A percentile compares a stretch with the other conserved stretches of the same genome.
These are phyloP conservation scores for Rhinopomastus cyanomelas DNA, from an alignment of 2,113 vertebrate genomes.

Conservation along the genomic window DNA sequence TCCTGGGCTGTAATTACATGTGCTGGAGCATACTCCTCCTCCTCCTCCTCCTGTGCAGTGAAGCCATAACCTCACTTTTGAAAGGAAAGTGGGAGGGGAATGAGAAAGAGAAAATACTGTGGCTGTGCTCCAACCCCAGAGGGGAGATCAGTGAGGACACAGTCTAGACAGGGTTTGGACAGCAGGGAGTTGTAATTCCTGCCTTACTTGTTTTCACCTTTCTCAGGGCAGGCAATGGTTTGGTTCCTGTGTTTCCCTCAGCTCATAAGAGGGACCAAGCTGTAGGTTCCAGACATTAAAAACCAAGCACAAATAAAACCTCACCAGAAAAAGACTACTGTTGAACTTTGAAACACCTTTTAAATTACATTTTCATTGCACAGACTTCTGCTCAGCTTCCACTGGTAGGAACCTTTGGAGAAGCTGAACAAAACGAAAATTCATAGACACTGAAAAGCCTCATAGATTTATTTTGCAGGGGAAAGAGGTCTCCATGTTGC, in stretches of 20 bases:
- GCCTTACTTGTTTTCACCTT: conserved; percentile 35
- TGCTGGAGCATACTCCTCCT: background rate
- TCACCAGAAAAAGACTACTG: background rate
- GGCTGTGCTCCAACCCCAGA: conserved; percentile 40
- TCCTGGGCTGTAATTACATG: background rate
- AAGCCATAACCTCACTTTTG: conserved; percentile 30
- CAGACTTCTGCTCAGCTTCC: background rate
- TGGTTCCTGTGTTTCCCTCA: background rate
- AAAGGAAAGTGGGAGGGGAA: conserved; percentile 17
- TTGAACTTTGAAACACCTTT: conserved; percentile 4
- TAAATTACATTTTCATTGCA: background rate
- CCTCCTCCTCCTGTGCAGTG: background rate
- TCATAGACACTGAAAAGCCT: background rate
- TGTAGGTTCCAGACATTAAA: background rate
- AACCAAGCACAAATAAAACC: background rate
- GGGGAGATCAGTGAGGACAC: conserved; percentile 29
- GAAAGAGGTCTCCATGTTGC: background rate
- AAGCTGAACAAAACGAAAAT: background rate
- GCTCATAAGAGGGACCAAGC: background rate
- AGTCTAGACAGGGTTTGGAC: conserved; percentile 52
- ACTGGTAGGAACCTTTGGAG: background rate
- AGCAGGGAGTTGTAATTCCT: conserved; percentile 33
- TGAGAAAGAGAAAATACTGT: conserved; percentile 42
- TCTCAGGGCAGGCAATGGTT: background rate
- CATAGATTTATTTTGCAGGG: background rate